Evolutionary conservation across 2,888 invertebrate species (phyloP).

Genomic region (Nomada flava): DNA sequence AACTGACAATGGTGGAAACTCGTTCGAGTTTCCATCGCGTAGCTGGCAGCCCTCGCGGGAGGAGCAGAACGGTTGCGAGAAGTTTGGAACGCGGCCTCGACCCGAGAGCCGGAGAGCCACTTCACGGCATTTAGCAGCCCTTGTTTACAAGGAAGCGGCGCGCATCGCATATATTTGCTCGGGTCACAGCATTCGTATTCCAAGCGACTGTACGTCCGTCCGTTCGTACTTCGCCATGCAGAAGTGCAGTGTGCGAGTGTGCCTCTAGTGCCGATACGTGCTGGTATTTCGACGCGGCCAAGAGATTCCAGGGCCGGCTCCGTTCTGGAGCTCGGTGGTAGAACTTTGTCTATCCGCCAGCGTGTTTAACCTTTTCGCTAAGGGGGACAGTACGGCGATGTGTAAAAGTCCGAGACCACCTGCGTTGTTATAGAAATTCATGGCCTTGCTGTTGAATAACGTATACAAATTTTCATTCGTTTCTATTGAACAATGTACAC

Average conservation of each 20-base stretch:
- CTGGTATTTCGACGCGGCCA: conserved; percentile 69
- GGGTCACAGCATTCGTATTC: conserved; percentile 80
- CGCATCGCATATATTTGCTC: conserved; percentile 78
- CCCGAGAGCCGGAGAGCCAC: conserved; percentile 60
- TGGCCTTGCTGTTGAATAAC: no score
- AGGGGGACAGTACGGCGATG: no score
- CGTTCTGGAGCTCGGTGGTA: no score
- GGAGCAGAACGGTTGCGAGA: conserved; percentile 16
- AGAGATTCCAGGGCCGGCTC: conserved; percentile 61
- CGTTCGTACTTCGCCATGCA: conserved; percentile 62
- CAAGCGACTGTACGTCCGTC: conserved; percentile 66
- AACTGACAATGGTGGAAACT: conserved; percentile 39
- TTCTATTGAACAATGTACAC: no score
- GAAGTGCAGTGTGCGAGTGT: conserved; percentile 81
- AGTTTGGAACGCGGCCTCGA: conserved; percentile 70
- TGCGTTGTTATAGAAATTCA: no score
- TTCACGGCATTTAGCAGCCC: conserved; percentile 73
- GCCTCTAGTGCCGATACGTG: conserved; percentile 80
- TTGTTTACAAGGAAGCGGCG: conserved; percentile 81
- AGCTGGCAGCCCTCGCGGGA: background rate
- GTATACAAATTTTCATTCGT: no score
- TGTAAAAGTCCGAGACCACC: no score
- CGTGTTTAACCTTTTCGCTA: no score
- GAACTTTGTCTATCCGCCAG: no score
- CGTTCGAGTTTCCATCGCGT: background rate